Conservation (phyloP, 2,888 invertebrate species). For the Cheilosia pagana region DNA sequence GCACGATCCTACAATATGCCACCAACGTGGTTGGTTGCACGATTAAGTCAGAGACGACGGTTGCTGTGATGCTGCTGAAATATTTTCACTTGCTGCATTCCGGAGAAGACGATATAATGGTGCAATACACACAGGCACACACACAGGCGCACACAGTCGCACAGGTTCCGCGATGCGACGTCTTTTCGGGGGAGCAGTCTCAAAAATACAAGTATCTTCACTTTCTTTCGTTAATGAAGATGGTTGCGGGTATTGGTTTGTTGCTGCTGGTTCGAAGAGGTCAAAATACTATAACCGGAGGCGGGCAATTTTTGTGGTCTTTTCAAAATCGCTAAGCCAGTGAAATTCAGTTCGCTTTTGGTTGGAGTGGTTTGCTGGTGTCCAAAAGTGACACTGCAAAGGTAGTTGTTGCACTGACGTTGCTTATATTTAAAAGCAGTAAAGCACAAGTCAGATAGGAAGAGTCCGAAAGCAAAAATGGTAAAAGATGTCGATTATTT, state of each 20-base stretch:
- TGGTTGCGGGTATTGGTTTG: constrained; percentile 45
- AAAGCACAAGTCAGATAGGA: too few species aligned
- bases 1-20: constrained; percentile 62
- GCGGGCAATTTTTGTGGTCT: constrained; percentile 11
- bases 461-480: too few species aligned
- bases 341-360: constrained; percentile 19
- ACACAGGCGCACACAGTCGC: constrained; percentile 27
- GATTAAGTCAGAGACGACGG: constrained; percentile 53
- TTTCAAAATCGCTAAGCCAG: background rate
- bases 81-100: constrained; percentile 73
- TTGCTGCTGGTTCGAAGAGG: constrained; percentile 23
- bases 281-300: constrained; percentile 63
- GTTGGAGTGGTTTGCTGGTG: background rate
- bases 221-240: constrained; percentile 59
- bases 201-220: constrained; percentile 35
- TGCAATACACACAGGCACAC: background rate
- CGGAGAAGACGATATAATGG: constrained; percentile 32
- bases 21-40: constrained; percentile 54
- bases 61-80: constrained; percentile 46
- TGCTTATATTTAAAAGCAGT: too few species aligned
- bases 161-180: constrained; percentile 57
- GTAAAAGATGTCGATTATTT: too few species aligned
- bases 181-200: constrained; percentile 51
- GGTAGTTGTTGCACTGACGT: too few species aligned
- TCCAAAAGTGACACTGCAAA: background rate